Conservation (phyloP, 2,888 invertebrate genomes). For the Xylota segnis region DNA sequence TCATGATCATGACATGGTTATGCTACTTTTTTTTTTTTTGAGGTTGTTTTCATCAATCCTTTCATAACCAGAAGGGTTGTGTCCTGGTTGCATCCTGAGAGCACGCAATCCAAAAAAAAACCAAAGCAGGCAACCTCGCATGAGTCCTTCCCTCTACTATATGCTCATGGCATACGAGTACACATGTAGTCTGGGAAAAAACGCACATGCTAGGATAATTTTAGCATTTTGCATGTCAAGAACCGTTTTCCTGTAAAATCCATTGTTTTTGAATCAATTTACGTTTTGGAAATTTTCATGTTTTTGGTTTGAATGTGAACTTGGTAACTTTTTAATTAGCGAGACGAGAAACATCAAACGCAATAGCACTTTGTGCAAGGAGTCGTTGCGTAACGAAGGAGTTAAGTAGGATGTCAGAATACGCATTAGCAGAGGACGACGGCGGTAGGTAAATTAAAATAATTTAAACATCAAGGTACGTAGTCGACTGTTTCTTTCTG, state of each 20-base stretch:
- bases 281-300: too few species aligned
- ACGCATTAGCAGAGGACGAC: too few species aligned
- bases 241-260: not conserved
- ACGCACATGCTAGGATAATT: not conserved
- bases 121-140: not conserved
- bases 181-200: not conserved
- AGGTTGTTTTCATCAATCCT: conserved; percentile 3
- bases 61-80: not conserved
- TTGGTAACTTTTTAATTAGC: not conserved
- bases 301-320: not conserved
- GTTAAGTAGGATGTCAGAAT: too few species aligned
- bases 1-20: conserved; percentile 4
- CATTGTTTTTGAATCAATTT: too few species aligned
- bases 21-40: too few species aligned
- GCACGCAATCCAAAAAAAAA: not conserved
- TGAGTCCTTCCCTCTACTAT: not conserved
- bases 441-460: too few species aligned
- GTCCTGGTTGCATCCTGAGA: not conserved
- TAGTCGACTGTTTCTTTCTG: too few species aligned
- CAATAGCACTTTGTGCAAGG: not conserved
- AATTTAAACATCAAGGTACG: too few species aligned
- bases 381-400: too few species aligned
- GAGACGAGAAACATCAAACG: not conserved
- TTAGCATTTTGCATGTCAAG: conserved; percentile 10
- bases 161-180: too few species aligned